A percentile compares a stretch with the other conserved stretches of the same genome.
These are phyloP conservation scores for Pachyseris speciosa DNA, from an alignment of 64 coral and sea anemone species.

Conservation along the genomic window DNA sequence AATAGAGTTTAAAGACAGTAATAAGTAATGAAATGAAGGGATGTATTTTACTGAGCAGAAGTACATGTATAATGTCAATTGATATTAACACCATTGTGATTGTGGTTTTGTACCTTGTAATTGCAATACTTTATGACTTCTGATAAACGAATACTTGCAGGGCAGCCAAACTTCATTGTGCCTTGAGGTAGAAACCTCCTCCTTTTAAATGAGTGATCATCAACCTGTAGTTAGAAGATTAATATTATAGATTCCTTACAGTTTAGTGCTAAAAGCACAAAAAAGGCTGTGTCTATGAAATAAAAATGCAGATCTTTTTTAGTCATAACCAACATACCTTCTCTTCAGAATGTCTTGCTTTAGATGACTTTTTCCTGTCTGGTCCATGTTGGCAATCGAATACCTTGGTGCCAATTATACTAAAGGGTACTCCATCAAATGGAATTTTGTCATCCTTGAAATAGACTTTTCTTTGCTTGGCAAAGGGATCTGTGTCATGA, in stretches of 20 bases:
- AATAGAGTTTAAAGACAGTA: neutral
- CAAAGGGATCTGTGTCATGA: too few species aligned
- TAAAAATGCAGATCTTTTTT: neutral
- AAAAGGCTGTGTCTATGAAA: neutral
- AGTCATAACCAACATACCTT: neutral
- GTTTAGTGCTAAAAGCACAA: conserved; percentile 6
- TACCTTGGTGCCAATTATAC: too few species aligned
- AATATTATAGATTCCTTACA: neutral
- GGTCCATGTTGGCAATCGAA: neutral
- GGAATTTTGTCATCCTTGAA: too few species aligned
- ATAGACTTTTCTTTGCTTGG: too few species aligned
- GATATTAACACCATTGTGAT: neutral
- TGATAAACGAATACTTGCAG: conserved; percentile 64
- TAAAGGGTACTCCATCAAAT: too few species aligned
- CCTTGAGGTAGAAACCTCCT: conserved; percentile 64
- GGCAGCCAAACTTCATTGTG: too few species aligned
- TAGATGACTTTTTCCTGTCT: neutral
- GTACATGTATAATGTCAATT: too few species aligned
- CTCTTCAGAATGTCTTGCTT: neutral
- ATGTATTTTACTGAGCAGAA: too few species aligned
- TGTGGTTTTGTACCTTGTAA: conserved; percentile 26
- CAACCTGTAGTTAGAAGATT: conserved; percentile 4
- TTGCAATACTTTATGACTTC: conserved; percentile 67
- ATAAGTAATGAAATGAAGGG: neutral
- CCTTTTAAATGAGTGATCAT: conserved; percentile 68